Conservation (phyloP, 2,797 vertebrate species). For the Acanthornis magna region DNA sequence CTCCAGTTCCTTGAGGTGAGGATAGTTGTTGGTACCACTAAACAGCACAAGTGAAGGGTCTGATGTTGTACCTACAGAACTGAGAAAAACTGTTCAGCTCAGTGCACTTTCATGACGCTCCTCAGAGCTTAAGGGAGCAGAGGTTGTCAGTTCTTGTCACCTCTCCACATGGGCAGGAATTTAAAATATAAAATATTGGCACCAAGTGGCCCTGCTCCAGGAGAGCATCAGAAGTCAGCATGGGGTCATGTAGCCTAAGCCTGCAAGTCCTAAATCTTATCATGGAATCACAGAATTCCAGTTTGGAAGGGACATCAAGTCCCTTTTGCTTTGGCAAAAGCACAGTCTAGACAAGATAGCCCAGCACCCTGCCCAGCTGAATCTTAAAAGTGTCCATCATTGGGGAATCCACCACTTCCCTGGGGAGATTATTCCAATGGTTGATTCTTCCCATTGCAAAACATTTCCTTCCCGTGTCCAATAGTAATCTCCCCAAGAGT, state of each 20-base stretch:
- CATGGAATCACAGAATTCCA: neutral
- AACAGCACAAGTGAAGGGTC: neutral
- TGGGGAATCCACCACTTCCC: neutral
- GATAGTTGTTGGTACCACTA: neutral
- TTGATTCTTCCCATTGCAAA: neutral
- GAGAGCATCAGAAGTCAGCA: neutral
- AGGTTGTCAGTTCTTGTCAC: neutral
- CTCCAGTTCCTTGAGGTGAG: neutral
- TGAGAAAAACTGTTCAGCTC: neutral
- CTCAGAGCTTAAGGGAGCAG: neutral
- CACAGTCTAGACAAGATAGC: neutral
- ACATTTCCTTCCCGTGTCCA: neutral
- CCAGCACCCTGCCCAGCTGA: neutral
- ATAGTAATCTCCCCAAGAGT: neutral
- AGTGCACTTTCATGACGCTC: neutral
- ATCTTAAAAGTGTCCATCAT: accelerated
- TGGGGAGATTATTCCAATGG: neutral
- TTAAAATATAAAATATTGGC: neutral
- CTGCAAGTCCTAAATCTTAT: neutral
- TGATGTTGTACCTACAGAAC: neutral
- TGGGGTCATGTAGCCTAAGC: neutral
- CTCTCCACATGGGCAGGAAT: neutral
- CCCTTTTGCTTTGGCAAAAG: neutral
- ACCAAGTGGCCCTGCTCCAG: neutral
- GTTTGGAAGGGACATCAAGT: neutral